Percentiles rank a stretch among this genome's conserved stretches.
phyloP scores from a whole-genome alignment of 2,888 invertebrate species.

The Patella caerulea region DNA sequence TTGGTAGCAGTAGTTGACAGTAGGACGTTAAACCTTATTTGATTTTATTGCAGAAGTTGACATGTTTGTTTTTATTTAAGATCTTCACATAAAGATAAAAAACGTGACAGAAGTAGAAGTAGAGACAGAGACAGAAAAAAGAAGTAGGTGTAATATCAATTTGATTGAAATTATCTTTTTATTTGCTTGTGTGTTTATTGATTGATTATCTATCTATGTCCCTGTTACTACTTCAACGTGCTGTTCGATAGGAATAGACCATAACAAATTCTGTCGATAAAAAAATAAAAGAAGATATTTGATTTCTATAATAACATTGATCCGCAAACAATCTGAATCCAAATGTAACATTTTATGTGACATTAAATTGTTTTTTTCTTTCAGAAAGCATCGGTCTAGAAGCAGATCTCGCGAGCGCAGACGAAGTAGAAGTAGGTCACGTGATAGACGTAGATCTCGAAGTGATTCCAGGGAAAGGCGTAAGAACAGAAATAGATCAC shows the following conservation, averaged over 20 bases:
- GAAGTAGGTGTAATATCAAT: slow-evolving; percentile 29
- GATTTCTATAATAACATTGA: no score
- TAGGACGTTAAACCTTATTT: no score
- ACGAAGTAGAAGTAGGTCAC: slow-evolving; percentile 43
- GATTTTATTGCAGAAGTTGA: no score
- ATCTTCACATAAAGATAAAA: slow-evolving; percentile 18
- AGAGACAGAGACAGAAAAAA: slow-evolving; percentile 49
- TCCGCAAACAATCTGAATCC: no score
- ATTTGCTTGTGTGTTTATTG: background rate
- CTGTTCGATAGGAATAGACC: no score
- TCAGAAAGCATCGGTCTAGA: slow-evolving; percentile 32
- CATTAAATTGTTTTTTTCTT: background rate
- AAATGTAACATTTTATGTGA: background rate
- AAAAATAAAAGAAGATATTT: no score
- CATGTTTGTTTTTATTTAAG: background rate
- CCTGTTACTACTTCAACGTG: background rate
- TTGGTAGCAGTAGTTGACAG: no score
- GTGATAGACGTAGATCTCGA: slow-evolving; percentile 25
- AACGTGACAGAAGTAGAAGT: slow-evolving; percentile 47
- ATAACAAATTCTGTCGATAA: no score
- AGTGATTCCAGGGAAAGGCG: slow-evolving; percentile 14
- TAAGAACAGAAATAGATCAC: slow-evolving; percentile 18
- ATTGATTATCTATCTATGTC: no score
- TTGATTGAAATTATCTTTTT: background rate
- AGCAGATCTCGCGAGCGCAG: slow-evolving; percentile 43